phyloP scores from a whole-genome alignment of 2,113 vertebrate species.

The Apus apus region DNA sequence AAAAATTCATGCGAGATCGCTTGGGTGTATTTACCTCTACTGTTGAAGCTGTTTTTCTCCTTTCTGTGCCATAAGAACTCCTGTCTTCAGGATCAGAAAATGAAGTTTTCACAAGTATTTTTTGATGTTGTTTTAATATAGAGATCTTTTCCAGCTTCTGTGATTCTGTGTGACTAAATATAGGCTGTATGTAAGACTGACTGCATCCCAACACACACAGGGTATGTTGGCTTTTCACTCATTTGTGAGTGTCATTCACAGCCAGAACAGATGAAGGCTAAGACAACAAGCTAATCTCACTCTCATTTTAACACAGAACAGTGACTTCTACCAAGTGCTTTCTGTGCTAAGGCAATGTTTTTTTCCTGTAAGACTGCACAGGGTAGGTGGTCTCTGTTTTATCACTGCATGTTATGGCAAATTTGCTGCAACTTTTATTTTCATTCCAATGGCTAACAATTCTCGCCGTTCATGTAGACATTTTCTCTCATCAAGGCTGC shows the following conservation, averaged over 20 bases:
- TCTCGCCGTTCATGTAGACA: background rate
- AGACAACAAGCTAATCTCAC: background rate
- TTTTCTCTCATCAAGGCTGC: background rate
- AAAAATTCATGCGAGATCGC: background rate
- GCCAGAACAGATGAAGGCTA: background rate
- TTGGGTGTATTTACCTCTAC: background rate
- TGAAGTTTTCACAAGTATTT: background rate
- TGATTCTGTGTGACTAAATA: background rate
- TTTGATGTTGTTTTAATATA: background rate
- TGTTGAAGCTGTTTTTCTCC: background rate
- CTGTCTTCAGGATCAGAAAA: background rate
- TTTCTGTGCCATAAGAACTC: background rate
- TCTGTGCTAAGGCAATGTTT: background rate
- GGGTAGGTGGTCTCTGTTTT: background rate
- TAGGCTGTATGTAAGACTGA: background rate
- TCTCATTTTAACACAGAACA: accelerated
- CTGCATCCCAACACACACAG: background rate
- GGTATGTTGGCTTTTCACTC: background rate
- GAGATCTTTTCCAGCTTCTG: no score
- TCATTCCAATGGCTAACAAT: background rate
- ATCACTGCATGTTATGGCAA: background rate
- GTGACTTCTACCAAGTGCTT: background rate
- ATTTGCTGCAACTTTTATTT: background rate
- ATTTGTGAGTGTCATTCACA: background rate
- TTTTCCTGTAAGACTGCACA: background rate